Evolutionary conservation across 2,113 vertebrate genomes (phyloP), one percentile per base, ranked within the genome.

Genomic region (Clinocottus analis): DNA sequence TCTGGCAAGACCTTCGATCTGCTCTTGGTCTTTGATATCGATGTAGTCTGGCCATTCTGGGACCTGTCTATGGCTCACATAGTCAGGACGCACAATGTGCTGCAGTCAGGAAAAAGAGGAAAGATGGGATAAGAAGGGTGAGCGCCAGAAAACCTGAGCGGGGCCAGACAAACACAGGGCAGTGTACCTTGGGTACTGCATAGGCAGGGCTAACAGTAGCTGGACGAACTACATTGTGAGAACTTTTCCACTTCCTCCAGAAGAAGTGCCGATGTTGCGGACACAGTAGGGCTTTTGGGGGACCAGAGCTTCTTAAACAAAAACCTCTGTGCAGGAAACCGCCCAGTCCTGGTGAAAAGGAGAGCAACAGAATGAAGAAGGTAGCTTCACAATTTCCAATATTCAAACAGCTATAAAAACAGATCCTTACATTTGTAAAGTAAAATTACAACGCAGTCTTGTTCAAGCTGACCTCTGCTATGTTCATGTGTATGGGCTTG

Each of bases 21-120:
- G 96, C 95, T 99, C 97, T 93, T 97, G 94, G 88, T 95, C 94
- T 92, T 99, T 98, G 89, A 99, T 96, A 95, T 99, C 97, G 81
- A 98, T 96, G 94, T 96, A 94, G 94, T 97, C 96, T 85, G 96
- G 97, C 97, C 97, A 98, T 92, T 95, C 95, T 76, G 97, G 97
- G 86, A 97, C 89, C 91, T 95, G 81, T 89, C 94, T 95, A 94
- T 94, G 95, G 91, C 93, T 94, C 86, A 99, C 96, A 93, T 99
- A 99, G 95, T 96, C 95, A 91, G 98, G 98, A 88, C 94, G 97
- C 94, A 96, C 96, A 93, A 99, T 98, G 94, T 98, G 96, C 98
- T 98, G 90, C 87, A 89, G 91, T 63, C 41, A 85, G 91, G 23
- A 7, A 72, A 35, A n/a, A 69, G 39, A 79, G 23, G 12, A 61